Percentiles rank a stretch among this genome's conserved stretches.
Conservation (phyloP, 1,140 invertebrate species). For the Pantala flavescens region DNA sequence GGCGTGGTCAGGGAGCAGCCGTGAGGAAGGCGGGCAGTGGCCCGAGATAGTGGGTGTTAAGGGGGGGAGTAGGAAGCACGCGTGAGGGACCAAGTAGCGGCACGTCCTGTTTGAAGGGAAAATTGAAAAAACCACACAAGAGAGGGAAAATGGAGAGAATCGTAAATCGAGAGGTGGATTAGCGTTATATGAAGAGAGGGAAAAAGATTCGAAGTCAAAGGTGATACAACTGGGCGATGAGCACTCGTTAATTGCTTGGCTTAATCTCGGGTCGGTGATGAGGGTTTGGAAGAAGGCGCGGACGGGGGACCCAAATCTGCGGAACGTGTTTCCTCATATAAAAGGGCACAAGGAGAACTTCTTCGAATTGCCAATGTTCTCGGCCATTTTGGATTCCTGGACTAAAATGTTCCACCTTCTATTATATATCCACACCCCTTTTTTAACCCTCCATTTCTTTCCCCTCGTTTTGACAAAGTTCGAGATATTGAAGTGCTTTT, state of each 20-base stretch:
- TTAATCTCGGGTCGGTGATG: not conserved
- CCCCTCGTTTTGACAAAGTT: not conserved
- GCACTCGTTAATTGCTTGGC: not conserved
- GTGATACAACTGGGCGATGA: not conserved
- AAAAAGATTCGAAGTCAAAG: not conserved
- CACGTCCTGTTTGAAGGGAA: not conserved
- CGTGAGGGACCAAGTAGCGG: not conserved
- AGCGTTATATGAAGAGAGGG: not conserved
- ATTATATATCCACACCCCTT: not conserved
- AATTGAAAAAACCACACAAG: not conserved
- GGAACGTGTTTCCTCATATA: not conserved
- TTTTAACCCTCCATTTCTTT: not conserved
- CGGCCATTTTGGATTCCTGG: not conserved
- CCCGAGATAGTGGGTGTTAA: not conserved
- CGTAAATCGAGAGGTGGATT: not conserved
- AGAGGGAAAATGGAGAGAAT: not conserved
- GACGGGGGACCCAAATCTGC: not conserved
- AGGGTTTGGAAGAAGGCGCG: not conserved
- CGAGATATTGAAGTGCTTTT: slow-evolving; percentile 2
- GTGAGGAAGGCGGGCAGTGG: no score
- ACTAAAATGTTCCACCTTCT: not conserved
- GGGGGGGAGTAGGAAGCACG: not conserved
- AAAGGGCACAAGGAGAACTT: not conserved
- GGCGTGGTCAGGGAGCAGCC: no score
- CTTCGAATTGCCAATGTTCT: not conserved